These are phyloP conservation scores for Parapsyche elsis DNA, from an alignment of 1,140 invertebrate genomes.

Conservation along the genomic window DNA sequence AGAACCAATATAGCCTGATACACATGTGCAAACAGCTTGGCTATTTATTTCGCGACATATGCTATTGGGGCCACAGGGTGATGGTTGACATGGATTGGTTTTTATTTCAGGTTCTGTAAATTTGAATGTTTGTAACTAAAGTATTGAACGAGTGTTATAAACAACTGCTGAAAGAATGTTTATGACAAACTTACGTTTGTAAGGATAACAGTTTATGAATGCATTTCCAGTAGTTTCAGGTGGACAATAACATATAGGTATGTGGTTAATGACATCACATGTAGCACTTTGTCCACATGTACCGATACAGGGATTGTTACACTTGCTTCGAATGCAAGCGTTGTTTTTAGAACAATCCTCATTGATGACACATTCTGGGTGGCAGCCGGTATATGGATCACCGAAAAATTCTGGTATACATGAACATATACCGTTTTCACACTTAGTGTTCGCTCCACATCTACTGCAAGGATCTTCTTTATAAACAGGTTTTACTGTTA, in stretches of 20 bases:
- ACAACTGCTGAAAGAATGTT: neutral
- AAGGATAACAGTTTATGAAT: slow-evolving; percentile 72
- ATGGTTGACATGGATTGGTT: slow-evolving; percentile 72
- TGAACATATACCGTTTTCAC: slow-evolving; percentile 80
- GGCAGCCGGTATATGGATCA: slow-evolving; percentile 75
- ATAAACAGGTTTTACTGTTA: slow-evolving; percentile 50
- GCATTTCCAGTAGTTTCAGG: slow-evolving; percentile 77
- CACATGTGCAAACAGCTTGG: slow-evolving; percentile 72
- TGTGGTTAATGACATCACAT: slow-evolving; percentile 80
- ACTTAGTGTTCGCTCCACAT: slow-evolving; percentile 80
- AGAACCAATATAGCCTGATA: slow-evolving; percentile 70
- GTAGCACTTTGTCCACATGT: slow-evolving; percentile 78
- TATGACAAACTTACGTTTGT: slow-evolving; percentile 64
- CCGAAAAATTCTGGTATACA: slow-evolving; percentile 80
- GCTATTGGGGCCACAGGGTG: slow-evolving; percentile 74
- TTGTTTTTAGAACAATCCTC: slow-evolving; percentile 77
- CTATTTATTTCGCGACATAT: slow-evolving; percentile 70
- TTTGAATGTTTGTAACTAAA: neutral
- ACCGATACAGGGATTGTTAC: slow-evolving; percentile 76
- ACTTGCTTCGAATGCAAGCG: slow-evolving; percentile 78
- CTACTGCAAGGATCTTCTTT: slow-evolving; percentile 70
- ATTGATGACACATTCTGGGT: slow-evolving; percentile 78
- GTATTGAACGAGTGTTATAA: neutral
- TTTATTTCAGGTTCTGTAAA: slow-evolving; percentile 66
- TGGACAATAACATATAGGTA: slow-evolving; percentile 79